Evolutionary conservation across 1,140 invertebrate genomes (phyloP).

Genomic region (Aleiodes sp.): DNA sequence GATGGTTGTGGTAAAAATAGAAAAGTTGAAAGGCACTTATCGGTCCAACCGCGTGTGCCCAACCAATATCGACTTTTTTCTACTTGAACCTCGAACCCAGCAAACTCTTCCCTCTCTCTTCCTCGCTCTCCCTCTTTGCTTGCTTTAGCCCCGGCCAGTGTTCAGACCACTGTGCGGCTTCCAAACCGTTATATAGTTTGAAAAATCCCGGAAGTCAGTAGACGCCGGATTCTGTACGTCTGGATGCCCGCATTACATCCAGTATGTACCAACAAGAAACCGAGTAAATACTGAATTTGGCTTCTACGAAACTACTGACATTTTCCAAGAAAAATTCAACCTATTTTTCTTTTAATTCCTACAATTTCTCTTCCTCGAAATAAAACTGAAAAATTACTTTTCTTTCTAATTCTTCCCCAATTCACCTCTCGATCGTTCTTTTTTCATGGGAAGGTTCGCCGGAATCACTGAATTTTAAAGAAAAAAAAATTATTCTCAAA

Average conservation of each 20-base stretch:
- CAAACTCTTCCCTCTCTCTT: neutral
- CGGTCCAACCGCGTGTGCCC: constrained; percentile 2
- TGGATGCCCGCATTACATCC: constrained; percentile 14
- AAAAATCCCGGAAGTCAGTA: constrained; percentile 9
- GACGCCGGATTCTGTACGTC: neutral
- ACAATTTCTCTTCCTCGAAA: too few relatives aligned
- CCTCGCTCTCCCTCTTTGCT: too few relatives aligned
- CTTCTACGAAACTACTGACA: neutral
- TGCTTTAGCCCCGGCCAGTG: neutral
- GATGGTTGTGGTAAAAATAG: neutral
- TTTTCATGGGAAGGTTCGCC: neutral
- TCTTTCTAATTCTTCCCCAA: too few relatives aligned
- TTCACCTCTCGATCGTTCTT: neutral
- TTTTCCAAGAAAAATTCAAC: neutral
- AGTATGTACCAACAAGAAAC: constrained; percentile 1
- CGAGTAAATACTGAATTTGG: neutral
- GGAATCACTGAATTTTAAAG: neutral
- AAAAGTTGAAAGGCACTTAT: constrained; percentile 21
- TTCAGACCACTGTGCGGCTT: neutral
- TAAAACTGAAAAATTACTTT: too few relatives aligned
- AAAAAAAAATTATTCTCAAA: neutral
- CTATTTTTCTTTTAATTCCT: too few relatives aligned
- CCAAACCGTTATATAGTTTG: neutral
- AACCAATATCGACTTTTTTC: constrained; percentile 26
- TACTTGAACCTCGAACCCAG: neutral